These are phyloP conservation scores for Neria commutata DNA, from an alignment of 2,888 invertebrate genomes.

Conservation along the genomic window DNA sequence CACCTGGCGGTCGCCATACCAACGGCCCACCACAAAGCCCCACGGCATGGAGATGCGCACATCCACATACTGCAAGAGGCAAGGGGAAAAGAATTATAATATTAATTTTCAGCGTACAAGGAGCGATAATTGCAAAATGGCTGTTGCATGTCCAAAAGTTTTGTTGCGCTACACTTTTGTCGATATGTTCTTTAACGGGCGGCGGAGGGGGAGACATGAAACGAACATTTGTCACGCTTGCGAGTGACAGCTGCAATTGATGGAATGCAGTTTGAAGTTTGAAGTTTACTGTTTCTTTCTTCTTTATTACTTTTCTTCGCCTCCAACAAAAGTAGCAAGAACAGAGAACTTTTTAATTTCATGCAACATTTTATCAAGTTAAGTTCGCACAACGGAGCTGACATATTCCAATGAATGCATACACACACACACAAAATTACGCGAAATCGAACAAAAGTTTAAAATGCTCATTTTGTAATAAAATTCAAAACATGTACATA, in stretches of 20 bases:
- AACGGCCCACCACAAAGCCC: conserved; percentile 73
- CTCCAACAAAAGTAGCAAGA: too few species aligned
- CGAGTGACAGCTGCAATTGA: background rate
- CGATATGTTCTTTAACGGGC: background rate
- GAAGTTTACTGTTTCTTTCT: background rate
- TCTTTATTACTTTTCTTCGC: too few species aligned
- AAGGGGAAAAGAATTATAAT: background rate
- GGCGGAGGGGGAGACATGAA: background rate
- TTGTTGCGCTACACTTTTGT: background rate
- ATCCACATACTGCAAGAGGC: conserved; percentile 64
- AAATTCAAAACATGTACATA: too few species aligned
- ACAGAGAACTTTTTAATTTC: conserved; percentile 1
- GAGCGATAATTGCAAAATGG: background rate
- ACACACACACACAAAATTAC: too few species aligned
- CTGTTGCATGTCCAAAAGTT: too few species aligned
- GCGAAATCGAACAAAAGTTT: too few species aligned
- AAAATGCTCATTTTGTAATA: too few species aligned
- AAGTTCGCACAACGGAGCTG: background rate
- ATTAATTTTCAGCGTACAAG: background rate
- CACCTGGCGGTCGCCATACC: conserved; percentile 71
- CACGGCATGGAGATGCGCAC: conserved; percentile 72
- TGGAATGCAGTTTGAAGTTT: background rate
- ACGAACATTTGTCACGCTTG: background rate
- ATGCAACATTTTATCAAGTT: background rate
- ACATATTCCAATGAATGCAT: background rate